Evolutionary conservation across 1,140 invertebrate genomes (phyloP).

Genomic region (Penaeus chinensis): DNA sequence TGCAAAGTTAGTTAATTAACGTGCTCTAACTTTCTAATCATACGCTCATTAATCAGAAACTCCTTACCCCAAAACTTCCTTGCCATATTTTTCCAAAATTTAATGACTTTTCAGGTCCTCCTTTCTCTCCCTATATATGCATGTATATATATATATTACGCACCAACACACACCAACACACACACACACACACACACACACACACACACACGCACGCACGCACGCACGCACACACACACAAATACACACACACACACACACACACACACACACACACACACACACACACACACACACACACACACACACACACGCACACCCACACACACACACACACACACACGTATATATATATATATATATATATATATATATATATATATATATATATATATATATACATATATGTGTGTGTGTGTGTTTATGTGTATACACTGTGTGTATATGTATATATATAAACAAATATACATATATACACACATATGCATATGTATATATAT

Average conservation of each 20-base stretch:
- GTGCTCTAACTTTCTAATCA: too few relatives aligned
- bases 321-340: slow-evolving; percentile 13
- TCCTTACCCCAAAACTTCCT: too few relatives aligned
- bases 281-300: slow-evolving; percentile 6
- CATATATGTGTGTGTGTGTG: slow-evolving; percentile 19
- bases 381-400: slow-evolving; percentile 33
- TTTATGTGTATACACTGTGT: slow-evolving; percentile 12
- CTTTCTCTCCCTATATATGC: too few relatives aligned
- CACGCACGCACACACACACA: slow-evolving; percentile 1
- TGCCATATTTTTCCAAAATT: too few relatives aligned
- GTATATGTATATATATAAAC: slow-evolving; percentile 5
- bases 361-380: slow-evolving; percentile 42
- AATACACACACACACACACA: slow-evolving; percentile 4
- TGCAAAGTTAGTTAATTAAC: too few relatives aligned
- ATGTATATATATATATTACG: too few relatives aligned
- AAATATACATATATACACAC: not conserved
- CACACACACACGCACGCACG: slow-evolving; percentile 1
- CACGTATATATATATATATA: slow-evolving; percentile 31
- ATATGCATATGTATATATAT: not conserved
- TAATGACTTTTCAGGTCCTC: too few relatives aligned
- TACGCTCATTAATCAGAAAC: too few relatives aligned
- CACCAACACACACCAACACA: not conserved
- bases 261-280: slow-evolving; percentile 15
- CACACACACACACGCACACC: slow-evolving; percentile 6
- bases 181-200: slow-evolving; percentile 6